A percentile compares a stretch with the other conserved stretches of the same genome.
Evolutionary conservation across 2,113 vertebrate genomes (phyloP).

Genomic region (Ascaphus truei): DNA sequence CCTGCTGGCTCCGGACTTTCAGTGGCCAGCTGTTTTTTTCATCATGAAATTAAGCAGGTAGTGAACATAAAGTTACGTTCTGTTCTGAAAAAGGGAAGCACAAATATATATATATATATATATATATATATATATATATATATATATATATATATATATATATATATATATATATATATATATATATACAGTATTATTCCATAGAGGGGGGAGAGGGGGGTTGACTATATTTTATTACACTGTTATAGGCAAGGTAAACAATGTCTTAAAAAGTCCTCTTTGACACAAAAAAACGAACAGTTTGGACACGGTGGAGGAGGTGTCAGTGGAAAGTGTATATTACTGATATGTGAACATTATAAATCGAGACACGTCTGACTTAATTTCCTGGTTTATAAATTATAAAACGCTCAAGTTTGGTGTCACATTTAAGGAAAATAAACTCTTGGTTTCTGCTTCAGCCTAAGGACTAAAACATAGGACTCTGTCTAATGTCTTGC

Average conservation of each 20-base stretch:
- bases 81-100: background rate
- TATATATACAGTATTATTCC: background rate
- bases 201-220: constrained; percentile 16
- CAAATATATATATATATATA: no score
- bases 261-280: constrained; percentile 32
- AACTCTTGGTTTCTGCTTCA: constrained; percentile 29
- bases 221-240: constrained; percentile 20
- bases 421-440: constrained; percentile 22
- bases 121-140: no score
- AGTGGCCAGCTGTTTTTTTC: background rate
- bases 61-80: background rate
- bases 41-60: background rate
- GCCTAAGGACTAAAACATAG: no score
- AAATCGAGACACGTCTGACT: constrained; percentile 36
- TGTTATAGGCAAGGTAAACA: constrained; percentile 35
- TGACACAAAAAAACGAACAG: constrained; percentile 23
- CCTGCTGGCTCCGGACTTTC: background rate
- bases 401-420: constrained; percentile 5
- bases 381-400: constrained; percentile 46
- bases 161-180: fast-evolving
- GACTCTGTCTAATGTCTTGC: no score
- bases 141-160: no score
- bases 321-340: constrained; percentile 26
- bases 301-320: constrained; percentile 14
- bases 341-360: constrained; percentile 34